Percentiles rank a stretch among this genome's conserved stretches.
phyloP scores from a whole-genome alignment of 2,113 vertebrate species.

The Ceyx cyanopectus region DNA sequence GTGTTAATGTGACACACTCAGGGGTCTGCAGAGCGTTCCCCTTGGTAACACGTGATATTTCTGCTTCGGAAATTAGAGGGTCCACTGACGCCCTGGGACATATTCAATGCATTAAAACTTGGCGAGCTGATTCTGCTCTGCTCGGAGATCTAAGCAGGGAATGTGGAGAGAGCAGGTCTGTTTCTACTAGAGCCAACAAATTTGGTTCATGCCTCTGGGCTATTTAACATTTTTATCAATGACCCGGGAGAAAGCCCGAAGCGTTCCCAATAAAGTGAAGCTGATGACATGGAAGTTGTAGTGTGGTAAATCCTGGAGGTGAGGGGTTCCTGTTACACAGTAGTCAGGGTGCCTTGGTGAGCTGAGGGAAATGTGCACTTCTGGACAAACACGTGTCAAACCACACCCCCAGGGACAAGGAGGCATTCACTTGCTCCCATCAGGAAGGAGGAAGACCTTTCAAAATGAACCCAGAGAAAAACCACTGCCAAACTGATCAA shows the following conservation, averaged over 20 bases:
- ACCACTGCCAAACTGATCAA: background rate
- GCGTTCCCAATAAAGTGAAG: background rate
- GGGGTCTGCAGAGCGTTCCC: background rate
- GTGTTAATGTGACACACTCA: background rate
- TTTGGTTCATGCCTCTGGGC: constrained; percentile 6
- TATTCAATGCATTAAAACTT: constrained; percentile 46
- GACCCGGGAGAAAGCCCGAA: constrained; percentile 21
- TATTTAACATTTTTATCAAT: constrained; percentile 42
- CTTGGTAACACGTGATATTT: background rate
- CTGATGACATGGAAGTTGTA: constrained; percentile 30
- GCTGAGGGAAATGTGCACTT: background rate
- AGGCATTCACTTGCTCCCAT: background rate
- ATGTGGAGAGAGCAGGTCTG: background rate
- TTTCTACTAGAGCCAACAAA: constrained; percentile 51
- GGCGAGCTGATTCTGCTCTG: background rate
- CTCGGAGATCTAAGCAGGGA: background rate
- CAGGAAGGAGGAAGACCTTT: background rate
- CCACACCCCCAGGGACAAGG: background rate
- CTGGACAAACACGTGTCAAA: background rate
- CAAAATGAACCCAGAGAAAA: background rate
- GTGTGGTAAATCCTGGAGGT: background rate
- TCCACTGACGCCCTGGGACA: background rate
- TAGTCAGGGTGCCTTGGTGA: background rate
- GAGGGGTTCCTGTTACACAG: background rate
- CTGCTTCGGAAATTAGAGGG: background rate